Evolutionary conservation across 2,797 vertebrate species (phyloP), one percentile per base, ranked within the genome.

Genomic region (Siniperca undulata): DNA sequence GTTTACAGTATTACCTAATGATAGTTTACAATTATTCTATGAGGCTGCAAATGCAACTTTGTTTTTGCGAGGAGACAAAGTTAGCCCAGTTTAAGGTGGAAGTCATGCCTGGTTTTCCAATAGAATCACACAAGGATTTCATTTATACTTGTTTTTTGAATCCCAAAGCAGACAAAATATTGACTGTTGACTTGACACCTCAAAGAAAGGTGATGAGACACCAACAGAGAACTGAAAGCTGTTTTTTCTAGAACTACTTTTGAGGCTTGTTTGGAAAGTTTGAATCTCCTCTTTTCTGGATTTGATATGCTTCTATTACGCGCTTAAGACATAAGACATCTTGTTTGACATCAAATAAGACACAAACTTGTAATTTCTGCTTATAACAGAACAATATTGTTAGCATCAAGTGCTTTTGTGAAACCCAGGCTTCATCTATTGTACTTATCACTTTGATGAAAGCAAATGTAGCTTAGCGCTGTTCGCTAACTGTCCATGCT

Each of bases 251-350:
- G 50, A 52, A 22, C 20, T 22, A 22, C 8, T 56, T 78, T 24
- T 44, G 20, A 53, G 60, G 22, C 7, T 79, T 34, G 44, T 80
- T 86, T 77, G 40, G 14, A 61, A 72, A 70, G 34, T 69, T 56
- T 56, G 12, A 55, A 20, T 71, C 22, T 59, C 22, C 22, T 70
- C 1, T 82, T 79, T 40, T 65, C 24, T 53, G 48, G 24, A 61
- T 36, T 62, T 55, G 7, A 38, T 27, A 22, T 55, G 27, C 30
- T 73, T 59, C 58, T n/a, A 2, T 62, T 50, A 66, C 24, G 1
- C 20, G 12, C 5, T 61, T 24, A 70, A 69, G 44, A 71, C 36
- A n/a, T 22, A 53, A 30, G 8, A 2, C 64, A 42, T 62, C 3
- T 12, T 46, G 17, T 78, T 67, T 65, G 27, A 59, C 17, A n/a